phyloP scores from a whole-genome alignment of 2,888 invertebrate genomes.

The Argyresthia albistria region DNA sequence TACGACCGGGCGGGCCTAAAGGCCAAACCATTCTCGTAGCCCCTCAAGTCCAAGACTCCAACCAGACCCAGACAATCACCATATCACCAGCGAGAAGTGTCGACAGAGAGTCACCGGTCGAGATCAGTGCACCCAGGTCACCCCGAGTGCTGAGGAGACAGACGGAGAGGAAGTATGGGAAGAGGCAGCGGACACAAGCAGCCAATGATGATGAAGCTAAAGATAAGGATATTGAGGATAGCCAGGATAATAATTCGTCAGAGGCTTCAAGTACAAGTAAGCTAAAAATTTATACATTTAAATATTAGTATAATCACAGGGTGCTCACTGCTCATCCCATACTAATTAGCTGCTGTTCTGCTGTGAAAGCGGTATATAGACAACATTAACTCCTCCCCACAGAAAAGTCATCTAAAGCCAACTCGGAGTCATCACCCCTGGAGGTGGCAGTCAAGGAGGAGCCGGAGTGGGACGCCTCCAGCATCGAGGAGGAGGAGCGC shows the following conservation, averaged over 20 bases:
- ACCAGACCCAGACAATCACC: slow-evolving; percentile 17
- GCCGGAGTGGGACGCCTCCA: slow-evolving; percentile 79
- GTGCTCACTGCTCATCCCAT: too few species aligned
- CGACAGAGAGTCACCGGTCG: slow-evolving; percentile 27
- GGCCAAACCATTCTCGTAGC: slow-evolving; percentile 62
- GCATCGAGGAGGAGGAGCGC: slow-evolving; percentile 73
- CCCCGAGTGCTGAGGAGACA: slow-evolving; percentile 43
- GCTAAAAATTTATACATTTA: not conserved
- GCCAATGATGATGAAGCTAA: slow-evolving; percentile 34
- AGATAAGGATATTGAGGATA: slow-evolving; percentile 20
- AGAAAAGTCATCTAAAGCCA: slow-evolving; percentile 22
- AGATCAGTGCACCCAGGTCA: slow-evolving; percentile 23
- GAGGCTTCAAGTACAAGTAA: not conserved
- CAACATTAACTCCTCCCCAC: too few species aligned
- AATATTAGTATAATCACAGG: too few species aligned
- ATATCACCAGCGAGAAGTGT: slow-evolving; percentile 10
- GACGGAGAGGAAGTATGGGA: slow-evolving; percentile 55
- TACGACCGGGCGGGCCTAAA: slow-evolving; percentile 46
- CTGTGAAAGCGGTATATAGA: too few species aligned
- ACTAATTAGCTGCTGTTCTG: too few species aligned
- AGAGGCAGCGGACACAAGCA: slow-evolving; percentile 52
- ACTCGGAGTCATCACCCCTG: slow-evolving; percentile 3
- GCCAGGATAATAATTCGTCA: not conserved
- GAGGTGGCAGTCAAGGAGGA: slow-evolving; percentile 57
- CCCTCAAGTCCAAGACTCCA: slow-evolving; percentile 28